Conservation (phyloP, 2,888 invertebrate species). For the Drosophila kambysellisi region DNA sequence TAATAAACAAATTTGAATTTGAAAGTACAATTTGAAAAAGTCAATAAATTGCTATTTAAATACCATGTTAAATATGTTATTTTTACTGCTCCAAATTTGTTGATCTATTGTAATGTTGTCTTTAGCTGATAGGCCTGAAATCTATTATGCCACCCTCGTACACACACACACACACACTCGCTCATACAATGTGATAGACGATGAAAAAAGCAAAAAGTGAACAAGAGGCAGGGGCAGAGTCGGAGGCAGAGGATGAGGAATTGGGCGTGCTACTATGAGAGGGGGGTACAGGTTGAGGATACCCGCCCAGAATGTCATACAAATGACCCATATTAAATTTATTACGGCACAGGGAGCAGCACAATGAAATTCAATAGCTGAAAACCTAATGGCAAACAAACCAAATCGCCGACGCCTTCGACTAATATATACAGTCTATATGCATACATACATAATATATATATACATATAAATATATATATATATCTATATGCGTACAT, state of each 20-base stretch:
- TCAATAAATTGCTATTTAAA: background rate
- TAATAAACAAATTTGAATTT: too few relatives aligned
- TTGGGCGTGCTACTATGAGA: background rate
- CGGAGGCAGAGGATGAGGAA: background rate
- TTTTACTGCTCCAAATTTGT: conserved; percentile 2
- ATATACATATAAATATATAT: background rate
- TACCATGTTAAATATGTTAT: background rate
- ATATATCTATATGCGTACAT: conserved; percentile 28
- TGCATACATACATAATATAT: conserved; percentile 6
- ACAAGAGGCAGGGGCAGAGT: background rate
- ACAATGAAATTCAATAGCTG: conserved; percentile 79
- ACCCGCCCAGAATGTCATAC: conserved; percentile 72
- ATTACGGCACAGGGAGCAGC: conserved; percentile 72
- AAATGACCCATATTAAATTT: conserved; percentile 82
- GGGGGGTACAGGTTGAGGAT: conserved; percentile 11
- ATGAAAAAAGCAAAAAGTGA: conserved; percentile 25
- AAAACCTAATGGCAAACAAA: conserved; percentile 75
- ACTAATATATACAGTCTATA: conserved; percentile 23
- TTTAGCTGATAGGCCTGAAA: conserved; percentile 2
- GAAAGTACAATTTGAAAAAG: too few relatives aligned
- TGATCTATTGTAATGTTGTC: conserved; percentile 1
- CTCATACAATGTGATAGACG: conserved; percentile 18
- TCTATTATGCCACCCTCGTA: conserved; percentile 36
- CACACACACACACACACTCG: conserved; percentile 28
- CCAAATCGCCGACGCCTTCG: conserved; percentile 72